Evolutionary conservation across 1,140 invertebrate species (phyloP).

Genomic region (Lepeophtheirus salmonis): DNA sequence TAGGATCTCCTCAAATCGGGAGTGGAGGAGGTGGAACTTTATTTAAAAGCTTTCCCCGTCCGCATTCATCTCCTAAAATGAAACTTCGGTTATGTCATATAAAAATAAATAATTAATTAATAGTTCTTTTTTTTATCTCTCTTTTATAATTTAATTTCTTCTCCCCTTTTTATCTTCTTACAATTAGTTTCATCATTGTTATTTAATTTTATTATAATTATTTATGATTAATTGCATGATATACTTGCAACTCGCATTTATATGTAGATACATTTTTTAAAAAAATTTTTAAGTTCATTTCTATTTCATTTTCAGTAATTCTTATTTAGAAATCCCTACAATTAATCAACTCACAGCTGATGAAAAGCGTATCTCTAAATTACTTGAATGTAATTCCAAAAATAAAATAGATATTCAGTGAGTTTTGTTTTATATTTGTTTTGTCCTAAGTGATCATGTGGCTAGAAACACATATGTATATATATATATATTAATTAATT

Average conservation of each 20-base stretch:
- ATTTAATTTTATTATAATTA: too few relatives aligned
- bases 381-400: neutral
- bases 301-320: neutral
- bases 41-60: slow-evolving; percentile 25
- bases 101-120: neutral
- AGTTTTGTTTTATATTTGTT: too few relatives aligned
- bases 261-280: neutral
- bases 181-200: too few relatives aligned
- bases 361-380: neutral
- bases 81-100: slow-evolving; percentile 48
- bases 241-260: neutral
- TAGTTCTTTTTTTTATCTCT: too few relatives aligned
- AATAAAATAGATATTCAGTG: neutral
- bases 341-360: neutral
- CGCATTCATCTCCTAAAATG: slow-evolving; percentile 69
- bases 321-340: neutral
- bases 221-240: neutral
- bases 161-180: too few relatives aligned
- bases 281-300: too few relatives aligned
- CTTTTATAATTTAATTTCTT: too few relatives aligned
- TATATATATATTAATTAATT: too few relatives aligned
- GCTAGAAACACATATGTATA: too few relatives aligned
- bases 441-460: too few relatives aligned
- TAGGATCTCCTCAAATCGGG: slow-evolving; percentile 17
- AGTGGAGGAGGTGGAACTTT: neutral